A percentile compares a stretch with the other conserved stretches of the same genome.
These are phyloP conservation scores for Arbacia lixula DNA, from an alignment of 53 echinoderm and acorn worm species.

Conservation along the genomic window DNA sequence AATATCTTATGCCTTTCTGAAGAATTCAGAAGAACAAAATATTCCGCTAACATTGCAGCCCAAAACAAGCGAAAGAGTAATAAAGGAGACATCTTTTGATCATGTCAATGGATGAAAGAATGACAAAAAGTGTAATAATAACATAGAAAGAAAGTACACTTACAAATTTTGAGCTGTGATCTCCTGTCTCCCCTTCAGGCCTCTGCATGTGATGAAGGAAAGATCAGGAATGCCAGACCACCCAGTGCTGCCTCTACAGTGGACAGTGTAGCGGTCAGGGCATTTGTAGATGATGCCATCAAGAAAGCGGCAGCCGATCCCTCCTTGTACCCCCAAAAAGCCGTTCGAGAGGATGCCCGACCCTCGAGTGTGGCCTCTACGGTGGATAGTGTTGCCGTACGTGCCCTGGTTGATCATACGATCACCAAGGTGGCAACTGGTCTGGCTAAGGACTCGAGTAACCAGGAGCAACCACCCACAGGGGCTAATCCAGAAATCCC, in stretches of 20 bases:
- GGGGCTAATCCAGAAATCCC: too few species aligned
- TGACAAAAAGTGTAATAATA: too few species aligned
- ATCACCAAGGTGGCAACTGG: constrained; percentile 21
- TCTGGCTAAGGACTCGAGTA: neutral
- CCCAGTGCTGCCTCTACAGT: constrained; percentile 17
- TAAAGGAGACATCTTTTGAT: too few species aligned
- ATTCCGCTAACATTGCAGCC: too few species aligned
- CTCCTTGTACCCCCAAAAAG: neutral
- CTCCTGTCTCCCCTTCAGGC: too few species aligned
- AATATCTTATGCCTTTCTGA: too few species aligned
- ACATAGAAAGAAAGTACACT: too few species aligned
- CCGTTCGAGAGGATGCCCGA: neutral
- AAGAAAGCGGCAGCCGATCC: constrained; percentile 16
- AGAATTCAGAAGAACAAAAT: too few species aligned
- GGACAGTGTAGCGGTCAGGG: constrained; percentile 41
- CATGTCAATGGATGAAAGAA: too few species aligned
- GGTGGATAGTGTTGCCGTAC: constrained; percentile 32
- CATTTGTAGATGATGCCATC: constrained; percentile 11
- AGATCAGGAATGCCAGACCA: neutral
- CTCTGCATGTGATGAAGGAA: neutral
- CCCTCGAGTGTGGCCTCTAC: constrained; percentile 14
- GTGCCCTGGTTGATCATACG: constrained; percentile 2
- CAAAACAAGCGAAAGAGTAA: too few species aligned
- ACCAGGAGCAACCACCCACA: too few species aligned
- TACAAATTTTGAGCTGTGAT: too few species aligned